Evolutionary conservation across 1,140 invertebrate genomes (phyloP), one percentile per base, ranked within the genome.

Genomic region (Matsumurasca onukii): DNA sequence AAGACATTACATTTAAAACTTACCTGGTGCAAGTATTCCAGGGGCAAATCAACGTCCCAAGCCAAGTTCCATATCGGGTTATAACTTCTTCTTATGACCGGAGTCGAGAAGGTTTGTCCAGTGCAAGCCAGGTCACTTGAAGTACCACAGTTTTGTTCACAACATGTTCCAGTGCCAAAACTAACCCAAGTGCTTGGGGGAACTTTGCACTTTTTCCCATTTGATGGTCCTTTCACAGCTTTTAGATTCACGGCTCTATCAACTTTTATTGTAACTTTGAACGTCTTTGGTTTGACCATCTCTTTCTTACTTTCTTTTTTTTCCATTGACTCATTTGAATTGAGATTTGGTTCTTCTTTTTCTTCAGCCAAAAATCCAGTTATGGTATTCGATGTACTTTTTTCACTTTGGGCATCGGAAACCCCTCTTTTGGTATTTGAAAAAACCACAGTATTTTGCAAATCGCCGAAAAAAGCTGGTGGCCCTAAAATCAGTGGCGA

Each of bases 121-220:
- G 59, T 5, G 24, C 59, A 20, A 3, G 13, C 30, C 12, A 31
- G 1, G 5, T 31, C 49, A 3, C n/a, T n/a, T n/a, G n/a, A n/a
- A 51, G 49, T 63, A 30, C 59, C 59, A 63, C 59, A 63, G 13
- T 30, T 31, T n/a, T 51, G 49, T 51, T 51, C 49, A 51, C 49
- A 51, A 51, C 49, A 51, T 20, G n/a, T 22, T 3, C 49, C 49
- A 20, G 24, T 51, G 5, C 49, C 49, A 20, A 63, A 63, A 31
- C 29, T 31, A n/a, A 63, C 59, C 29, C 59, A 31, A 30, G 3
- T 31, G n/a, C 59, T 63, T 31, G 59, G 59, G 2, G 59, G 27
- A 1, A 63, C 59, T n/a, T 31, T 63, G 1, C n/a, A 20, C 29
- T 31, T 31, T 31, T 63, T 31, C 3, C 59, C 59, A 63, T 63